phyloP scores from a whole-genome alignment of 2,797 vertebrate species.

The Rhinichthys osculus region DNA sequence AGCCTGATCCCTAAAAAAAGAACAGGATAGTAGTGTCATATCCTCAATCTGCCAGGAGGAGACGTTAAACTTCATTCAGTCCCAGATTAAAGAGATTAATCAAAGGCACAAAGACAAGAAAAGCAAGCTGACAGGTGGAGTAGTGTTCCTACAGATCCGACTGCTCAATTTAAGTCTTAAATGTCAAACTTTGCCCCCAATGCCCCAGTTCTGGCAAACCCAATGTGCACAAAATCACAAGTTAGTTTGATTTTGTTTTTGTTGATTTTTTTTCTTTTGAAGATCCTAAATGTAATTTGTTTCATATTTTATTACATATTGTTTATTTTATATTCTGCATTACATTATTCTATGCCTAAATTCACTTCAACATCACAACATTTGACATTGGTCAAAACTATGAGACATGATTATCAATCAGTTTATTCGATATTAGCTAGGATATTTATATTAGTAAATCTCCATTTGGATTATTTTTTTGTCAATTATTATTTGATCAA shows the following conservation, averaged over 20 bases:
- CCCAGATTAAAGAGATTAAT: constrained; percentile 35
- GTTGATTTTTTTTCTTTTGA: neutral
- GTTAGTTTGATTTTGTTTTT: neutral
- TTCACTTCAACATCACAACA: neutral
- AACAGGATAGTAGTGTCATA: neutral
- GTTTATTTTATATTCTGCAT: neutral
- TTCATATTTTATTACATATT: neutral
- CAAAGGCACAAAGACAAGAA: neutral
- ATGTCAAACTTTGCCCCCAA: neutral
- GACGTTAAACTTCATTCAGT: constrained; percentile 9
- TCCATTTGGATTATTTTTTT: neutral
- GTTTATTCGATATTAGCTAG: neutral
- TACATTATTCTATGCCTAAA: neutral
- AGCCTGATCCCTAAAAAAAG: constrained; percentile 27
- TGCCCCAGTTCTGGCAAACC: neutral
- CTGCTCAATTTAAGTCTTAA: neutral
- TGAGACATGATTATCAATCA: neutral
- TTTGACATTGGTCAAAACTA: too few relatives aligned
- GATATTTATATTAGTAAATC: neutral
- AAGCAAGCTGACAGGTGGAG: neutral
- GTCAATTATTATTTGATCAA: too few relatives aligned
- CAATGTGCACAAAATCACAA: too few relatives aligned
- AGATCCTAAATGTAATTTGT: neutral
- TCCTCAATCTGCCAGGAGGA: neutral
- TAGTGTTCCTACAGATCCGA: neutral